Conservation (phyloP, 2,113 vertebrate genomes). For the Atractosteus spatula region DNA sequence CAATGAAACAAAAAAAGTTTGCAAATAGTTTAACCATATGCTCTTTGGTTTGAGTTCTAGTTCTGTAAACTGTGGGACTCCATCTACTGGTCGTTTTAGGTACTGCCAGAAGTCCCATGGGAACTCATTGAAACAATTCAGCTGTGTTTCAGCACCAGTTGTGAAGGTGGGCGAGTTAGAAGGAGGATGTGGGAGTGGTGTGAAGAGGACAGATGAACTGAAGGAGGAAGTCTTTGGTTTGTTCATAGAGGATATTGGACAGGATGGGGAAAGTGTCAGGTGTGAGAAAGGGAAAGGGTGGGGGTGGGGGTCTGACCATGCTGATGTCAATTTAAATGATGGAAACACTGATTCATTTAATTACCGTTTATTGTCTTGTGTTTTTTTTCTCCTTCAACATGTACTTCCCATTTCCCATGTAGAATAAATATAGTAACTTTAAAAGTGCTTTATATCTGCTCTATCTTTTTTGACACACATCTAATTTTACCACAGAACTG, state of each 20-base stretch:
- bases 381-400: too few species aligned
- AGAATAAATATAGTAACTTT: too few species aligned
- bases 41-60: too few species aligned
- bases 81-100: slow-evolving; percentile 46
- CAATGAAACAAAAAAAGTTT: too few species aligned
- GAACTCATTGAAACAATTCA: slow-evolving; percentile 41
- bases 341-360: background rate
- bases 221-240: slow-evolving; percentile 73
- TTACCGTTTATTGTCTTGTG: background rate
- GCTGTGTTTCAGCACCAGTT: slow-evolving; percentile 68
- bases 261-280: slow-evolving; percentile 65
- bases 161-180: slow-evolving; percentile 76
- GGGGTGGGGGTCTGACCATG: slow-evolving; percentile 34
- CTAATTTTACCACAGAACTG: too few species aligned
- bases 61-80: slow-evolving; percentile 22
- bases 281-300: slow-evolving; percentile 58
- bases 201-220: slow-evolving; percentile 80
- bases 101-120: slow-evolving; percentile 39
- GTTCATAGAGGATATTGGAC: slow-evolving; percentile 65
- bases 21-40: too few species aligned
- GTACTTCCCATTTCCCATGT: too few species aligned
- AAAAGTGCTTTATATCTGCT: too few species aligned
- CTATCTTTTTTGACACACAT: too few species aligned
- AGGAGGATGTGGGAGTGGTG: slow-evolving; percentile 73
- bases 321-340: slow-evolving; percentile 16